Conservation (phyloP, 2,797 vertebrate genomes). For the Argentina silus region DNA sequence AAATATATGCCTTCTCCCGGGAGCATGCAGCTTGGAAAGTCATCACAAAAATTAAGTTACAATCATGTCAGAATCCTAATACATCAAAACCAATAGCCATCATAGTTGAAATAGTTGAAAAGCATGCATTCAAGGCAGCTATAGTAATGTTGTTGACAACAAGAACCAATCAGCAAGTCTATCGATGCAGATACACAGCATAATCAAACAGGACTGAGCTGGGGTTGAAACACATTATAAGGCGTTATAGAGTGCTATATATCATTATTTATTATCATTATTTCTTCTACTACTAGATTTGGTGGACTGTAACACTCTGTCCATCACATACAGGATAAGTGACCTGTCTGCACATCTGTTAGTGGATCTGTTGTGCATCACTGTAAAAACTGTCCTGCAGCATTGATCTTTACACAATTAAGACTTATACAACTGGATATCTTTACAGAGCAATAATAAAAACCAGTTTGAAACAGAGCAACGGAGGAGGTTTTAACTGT, state of each 20-base stretch:
- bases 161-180: slow-evolving; percentile 24
- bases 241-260: slow-evolving; percentile 1
- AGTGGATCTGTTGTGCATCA: slow-evolving; percentile 1
- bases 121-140: background rate
- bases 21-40: slow-evolving; percentile 23
- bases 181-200: background rate
- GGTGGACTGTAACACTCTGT: slow-evolving; percentile 34
- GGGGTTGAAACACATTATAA: background rate
- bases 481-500: background rate
- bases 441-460: background rate
- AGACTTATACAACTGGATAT: background rate
- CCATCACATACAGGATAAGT: slow-evolving; percentile 3
- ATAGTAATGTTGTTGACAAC: slow-evolving; percentile 16
- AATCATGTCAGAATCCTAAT: slow-evolving; percentile 29
- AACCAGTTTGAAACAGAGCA: background rate
- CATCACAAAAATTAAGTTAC: slow-evolving; percentile 27
- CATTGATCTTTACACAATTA: background rate
- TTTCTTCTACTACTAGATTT: slow-evolving; percentile 23
- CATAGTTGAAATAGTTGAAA: background rate
- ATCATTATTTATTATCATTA: background rate
- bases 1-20: slow-evolving; percentile 23
- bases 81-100: background rate
- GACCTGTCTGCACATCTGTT: slow-evolving; percentile 28
- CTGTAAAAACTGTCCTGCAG: background rate
- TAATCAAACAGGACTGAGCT: slow-evolving; percentile 7